phyloP scores from a whole-genome alignment of 1,140 invertebrate genomes.

The Rhyacophila brunnea region DNA sequence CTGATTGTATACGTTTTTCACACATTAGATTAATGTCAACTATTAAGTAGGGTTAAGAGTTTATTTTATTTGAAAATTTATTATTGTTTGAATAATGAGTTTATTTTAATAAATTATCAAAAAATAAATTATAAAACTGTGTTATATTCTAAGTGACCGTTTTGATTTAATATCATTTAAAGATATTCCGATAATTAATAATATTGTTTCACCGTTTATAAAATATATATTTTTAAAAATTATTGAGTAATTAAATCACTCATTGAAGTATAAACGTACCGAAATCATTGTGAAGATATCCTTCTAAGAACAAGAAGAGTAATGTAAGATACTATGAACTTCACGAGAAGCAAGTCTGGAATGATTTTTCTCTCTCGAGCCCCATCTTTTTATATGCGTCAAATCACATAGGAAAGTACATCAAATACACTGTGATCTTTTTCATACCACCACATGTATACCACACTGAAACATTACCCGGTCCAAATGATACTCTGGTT shows the following conservation, averaged over 20 bases:
- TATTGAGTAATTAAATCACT: too few relatives aligned
- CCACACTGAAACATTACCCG: slow-evolving; percentile 9
- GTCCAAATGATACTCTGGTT: neutral
- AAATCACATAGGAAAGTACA: slow-evolving; percentile 35
- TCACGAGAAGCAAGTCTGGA: slow-evolving; percentile 26
- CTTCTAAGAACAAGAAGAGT: neutral
- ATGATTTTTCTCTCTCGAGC: slow-evolving; percentile 31
- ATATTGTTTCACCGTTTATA: slow-evolving; percentile 4
- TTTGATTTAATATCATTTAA: too few relatives aligned
- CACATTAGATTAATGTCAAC: too few relatives aligned
- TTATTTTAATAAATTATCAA: too few relatives aligned
- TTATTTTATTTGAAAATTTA: too few relatives aligned
- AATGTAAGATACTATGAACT: slow-evolving; percentile 21
- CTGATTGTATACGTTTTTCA: too few relatives aligned
- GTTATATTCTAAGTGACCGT: too few relatives aligned
- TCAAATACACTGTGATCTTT: slow-evolving; percentile 20
- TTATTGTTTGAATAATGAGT: too few relatives aligned
- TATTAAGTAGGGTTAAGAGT: too few relatives aligned
- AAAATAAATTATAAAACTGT: too few relatives aligned
- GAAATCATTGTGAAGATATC: slow-evolving; percentile 23
- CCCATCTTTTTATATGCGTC: slow-evolving; percentile 37
- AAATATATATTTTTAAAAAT: neutral
- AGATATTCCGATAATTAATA: too few relatives aligned
- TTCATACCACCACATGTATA: slow-evolving; percentile 25
- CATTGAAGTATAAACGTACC: slow-evolving; percentile 10